phyloP scores from a whole-genome alignment of 2,888 invertebrate species.

The Blastobasis adustella region DNA sequence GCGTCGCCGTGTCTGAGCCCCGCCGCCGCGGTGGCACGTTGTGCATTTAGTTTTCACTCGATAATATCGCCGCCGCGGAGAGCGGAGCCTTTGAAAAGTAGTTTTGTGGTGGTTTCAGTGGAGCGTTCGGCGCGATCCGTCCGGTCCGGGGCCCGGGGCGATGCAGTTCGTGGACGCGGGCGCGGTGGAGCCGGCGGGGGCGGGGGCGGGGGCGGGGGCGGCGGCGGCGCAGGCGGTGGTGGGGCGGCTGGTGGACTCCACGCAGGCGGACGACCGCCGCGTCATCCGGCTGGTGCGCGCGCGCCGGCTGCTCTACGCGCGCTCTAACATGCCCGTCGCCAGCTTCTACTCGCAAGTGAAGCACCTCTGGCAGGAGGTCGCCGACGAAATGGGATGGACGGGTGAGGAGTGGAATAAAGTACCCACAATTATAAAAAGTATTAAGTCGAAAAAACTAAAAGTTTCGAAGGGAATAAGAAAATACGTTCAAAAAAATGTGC shows the following conservation, averaged over 20 bases:
- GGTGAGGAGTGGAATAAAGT: conserved; percentile 26
- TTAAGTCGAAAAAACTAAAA: no score
- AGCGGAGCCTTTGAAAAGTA: no score
- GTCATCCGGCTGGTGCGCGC: conserved; percentile 57
- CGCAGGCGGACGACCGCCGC: conserved; percentile 60
- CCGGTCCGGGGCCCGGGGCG: background rate
- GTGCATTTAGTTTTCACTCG: conserved; percentile 15
- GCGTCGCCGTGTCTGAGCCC: conserved; percentile 46
- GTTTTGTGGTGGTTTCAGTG: background rate
- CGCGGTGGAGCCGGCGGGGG: no score
- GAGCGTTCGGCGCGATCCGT: background rate
- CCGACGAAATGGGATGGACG: conserved; percentile 55
- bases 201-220: background rate
- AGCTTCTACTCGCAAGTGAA: conserved; percentile 61
- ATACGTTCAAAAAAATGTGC: no score
- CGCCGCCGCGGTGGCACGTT: conserved; percentile 38
- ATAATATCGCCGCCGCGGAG: background rate
- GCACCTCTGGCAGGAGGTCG: conserved; percentile 57
- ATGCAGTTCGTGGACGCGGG: background rate
- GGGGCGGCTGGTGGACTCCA: conserved; percentile 54
- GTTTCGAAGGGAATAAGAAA: no score
- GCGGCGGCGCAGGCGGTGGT: conserved; percentile 22
- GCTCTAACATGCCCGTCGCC: conserved; percentile 65
- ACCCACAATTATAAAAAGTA: no score
- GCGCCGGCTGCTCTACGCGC: conserved; percentile 57